Conservation (phyloP, 1,140 invertebrate species). For the Caenorhabditis brenneri region DNA sequence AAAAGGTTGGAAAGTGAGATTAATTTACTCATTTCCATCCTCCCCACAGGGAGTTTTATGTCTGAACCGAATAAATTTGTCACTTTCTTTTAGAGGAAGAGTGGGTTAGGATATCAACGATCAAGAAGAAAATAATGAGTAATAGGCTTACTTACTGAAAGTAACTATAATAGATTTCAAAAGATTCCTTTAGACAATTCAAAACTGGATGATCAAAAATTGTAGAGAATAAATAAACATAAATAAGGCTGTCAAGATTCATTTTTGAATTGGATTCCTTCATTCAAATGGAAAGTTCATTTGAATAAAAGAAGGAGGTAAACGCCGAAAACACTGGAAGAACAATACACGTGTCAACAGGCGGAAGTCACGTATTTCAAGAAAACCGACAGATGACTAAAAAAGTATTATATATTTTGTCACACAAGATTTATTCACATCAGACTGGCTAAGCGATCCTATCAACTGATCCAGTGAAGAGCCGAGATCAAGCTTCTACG, state of each 20-base stretch:
- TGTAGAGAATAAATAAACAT: neutral
- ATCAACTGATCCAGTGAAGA: neutral
- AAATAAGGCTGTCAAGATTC: too few species aligned
- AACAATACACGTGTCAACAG: neutral
- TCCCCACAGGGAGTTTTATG: neutral
- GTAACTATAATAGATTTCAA: neutral
- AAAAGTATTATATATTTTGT: neutral
- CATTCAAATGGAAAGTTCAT: neutral
- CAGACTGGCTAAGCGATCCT: neutral
- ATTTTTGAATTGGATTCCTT: too few species aligned
- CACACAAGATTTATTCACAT: neutral
- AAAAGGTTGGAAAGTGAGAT: neutral
- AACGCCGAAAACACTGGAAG: neutral
- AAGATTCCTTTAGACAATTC: neutral
- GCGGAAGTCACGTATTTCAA: conserved; percentile 28
- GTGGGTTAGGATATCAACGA: neutral
- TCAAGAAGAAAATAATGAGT: neutral
- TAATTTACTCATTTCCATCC: neutral
- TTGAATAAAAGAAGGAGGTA: neutral
- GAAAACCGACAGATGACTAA: neutral
- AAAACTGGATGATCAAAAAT: conserved; percentile 5
- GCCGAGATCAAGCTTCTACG: conserved; percentile 13
- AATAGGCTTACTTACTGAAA: neutral
- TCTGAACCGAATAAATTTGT: conserved; percentile 19
- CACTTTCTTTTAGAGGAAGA: neutral